These are phyloP conservation scores for Netta rufina DNA, from an alignment of 2,797 vertebrate species.

Conservation along the genomic window DNA sequence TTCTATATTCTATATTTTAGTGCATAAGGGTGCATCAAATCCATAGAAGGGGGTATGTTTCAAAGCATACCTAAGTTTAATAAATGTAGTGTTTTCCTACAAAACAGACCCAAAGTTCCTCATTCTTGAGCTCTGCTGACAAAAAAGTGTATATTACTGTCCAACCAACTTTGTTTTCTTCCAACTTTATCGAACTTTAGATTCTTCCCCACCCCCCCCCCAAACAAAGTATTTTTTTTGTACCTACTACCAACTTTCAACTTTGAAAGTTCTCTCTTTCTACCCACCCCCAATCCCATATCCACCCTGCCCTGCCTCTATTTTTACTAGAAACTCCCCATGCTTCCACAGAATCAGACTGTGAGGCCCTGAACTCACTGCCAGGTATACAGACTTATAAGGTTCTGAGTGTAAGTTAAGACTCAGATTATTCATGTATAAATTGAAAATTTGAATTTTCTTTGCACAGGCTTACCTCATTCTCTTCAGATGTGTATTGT, in stretches of 20 bases:
- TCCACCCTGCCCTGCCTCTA: rapidly evolving
- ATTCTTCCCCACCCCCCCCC: no score
- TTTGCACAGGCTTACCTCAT: conserved; percentile 77
- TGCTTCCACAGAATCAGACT: neutral
- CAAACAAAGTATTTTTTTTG: no score
- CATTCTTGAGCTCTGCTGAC: neutral
- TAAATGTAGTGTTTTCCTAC: neutral
- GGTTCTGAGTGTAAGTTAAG: neutral
- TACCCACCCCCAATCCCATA: neutral
- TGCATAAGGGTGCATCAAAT: neutral
- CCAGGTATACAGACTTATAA: neutral
- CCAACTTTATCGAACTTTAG: no score
- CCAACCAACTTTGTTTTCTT: no score
- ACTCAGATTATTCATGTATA: neutral
- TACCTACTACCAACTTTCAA: neutral
- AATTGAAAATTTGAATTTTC: neutral
- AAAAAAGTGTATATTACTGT: neutral
- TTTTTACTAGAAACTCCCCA: neutral
- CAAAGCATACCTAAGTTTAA: neutral
- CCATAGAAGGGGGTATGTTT: neutral
- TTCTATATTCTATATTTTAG: neutral
- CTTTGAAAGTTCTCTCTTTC: neutral
- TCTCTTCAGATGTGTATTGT: conserved; percentile 79
- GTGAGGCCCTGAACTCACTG: neutral
- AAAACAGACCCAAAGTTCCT: neutral